Conservation (phyloP, 64 coral and sea anemone species). For the Exaiptasia diaphana region DNA sequence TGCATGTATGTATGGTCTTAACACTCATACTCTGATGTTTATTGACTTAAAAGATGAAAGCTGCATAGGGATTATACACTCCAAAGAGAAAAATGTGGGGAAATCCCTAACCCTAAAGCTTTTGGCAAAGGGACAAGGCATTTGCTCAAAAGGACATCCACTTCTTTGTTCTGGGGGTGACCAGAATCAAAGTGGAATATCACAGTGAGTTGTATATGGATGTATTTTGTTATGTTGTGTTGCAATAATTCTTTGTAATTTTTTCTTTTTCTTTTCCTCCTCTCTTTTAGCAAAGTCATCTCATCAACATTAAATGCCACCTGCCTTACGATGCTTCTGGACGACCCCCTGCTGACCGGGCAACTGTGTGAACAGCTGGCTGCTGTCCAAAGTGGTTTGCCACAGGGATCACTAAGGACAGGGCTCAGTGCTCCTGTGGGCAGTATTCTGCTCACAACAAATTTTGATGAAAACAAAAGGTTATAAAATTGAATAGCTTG, state of each 20-base stretch:
- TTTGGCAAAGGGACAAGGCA: conserved; percentile 1
- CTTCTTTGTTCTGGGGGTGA: conserved; percentile 7
- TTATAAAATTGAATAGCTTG: too few species aligned
- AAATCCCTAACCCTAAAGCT: conserved; percentile 11
- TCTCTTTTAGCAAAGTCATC: conserved; percentile 12
- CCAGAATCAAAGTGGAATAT: conserved; percentile 9
- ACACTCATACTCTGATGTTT: neutral
- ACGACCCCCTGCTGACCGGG: neutral
- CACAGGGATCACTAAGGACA: neutral
- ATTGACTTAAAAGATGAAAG: conserved; percentile 10
- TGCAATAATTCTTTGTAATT: neutral
- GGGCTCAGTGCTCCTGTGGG: neutral
- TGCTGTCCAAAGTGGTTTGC: neutral
- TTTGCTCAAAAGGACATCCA: neutral
- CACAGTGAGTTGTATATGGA: neutral
- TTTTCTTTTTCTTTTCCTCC: neutral
- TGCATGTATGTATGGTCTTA: neutral
- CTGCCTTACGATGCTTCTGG: neutral
- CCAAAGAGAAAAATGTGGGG: conserved; percentile 8
- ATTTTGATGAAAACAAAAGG: neutral
- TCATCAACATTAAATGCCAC: neutral
- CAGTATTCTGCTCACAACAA: neutral
- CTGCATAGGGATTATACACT: neutral
- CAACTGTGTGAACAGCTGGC: neutral
- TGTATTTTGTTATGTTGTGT: too few species aligned